Evolutionary conservation across 2,113 vertebrate genomes (phyloP).

Genomic region (Seriola rivoliana): DNA sequence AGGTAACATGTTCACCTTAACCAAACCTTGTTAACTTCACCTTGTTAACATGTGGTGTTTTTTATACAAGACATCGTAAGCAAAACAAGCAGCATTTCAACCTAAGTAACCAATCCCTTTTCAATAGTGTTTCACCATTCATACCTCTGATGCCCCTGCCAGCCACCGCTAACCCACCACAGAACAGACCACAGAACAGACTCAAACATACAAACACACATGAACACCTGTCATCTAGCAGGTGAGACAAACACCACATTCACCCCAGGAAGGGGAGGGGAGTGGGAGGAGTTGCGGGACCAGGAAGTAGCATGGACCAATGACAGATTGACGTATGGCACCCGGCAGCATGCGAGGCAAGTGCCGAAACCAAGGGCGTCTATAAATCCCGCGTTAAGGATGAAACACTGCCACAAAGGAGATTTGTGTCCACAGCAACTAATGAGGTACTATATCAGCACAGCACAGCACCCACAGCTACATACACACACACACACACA

Average conservation of each 20-base stretch:
- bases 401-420: slow-evolving; percentile 88
- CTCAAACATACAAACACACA: background rate
- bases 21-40: no score
- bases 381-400: slow-evolving; percentile 90
- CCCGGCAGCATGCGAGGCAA: slow-evolving; percentile 67
- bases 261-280: slow-evolving; percentile 19
- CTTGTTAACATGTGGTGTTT: no score
- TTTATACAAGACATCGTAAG: no score
- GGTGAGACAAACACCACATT: slow-evolving; percentile 61
- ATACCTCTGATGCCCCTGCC: background rate
- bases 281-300: slow-evolving; percentile 41
- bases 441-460: slow-evolving; percentile 86
- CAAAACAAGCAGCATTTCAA: no score
- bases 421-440: slow-evolving; percentile 87
- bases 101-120: no score
- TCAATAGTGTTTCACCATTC: no score
- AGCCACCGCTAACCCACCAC: background rate
- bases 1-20: no score
- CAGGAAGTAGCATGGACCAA: slow-evolving; percentile 63
- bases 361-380: slow-evolving; percentile 85
- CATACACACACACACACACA: slow-evolving; percentile 67
- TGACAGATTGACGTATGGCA: slow-evolving; percentile 86
- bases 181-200: background rate
- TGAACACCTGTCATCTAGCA: slow-evolving; percentile 8
- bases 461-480: slow-evolving; percentile 60